phyloP scores from a whole-genome alignment of 1,140 invertebrate genomes.

The Akabosia matsudoensis region DNA sequence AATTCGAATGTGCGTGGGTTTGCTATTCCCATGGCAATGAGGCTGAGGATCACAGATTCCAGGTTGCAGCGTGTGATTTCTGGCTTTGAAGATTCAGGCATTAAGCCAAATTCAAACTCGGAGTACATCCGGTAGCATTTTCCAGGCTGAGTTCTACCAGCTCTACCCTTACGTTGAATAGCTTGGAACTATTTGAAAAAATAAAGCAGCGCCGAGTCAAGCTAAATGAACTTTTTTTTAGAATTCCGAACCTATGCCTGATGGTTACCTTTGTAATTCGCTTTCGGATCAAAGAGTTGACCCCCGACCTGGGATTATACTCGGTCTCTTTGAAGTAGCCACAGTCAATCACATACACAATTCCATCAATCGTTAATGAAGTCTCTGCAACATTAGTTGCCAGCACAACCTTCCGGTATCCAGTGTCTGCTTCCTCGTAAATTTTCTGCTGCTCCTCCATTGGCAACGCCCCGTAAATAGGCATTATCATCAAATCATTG shows the following conservation, averaged over 20 bases:
- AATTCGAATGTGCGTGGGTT: constrained; percentile 97
- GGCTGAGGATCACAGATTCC: constrained; percentile 88
- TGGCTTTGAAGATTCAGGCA: constrained; percentile 76
- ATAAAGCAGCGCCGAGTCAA: background rate
- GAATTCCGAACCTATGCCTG: background rate
- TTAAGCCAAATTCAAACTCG: constrained; percentile 51
- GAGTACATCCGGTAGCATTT: constrained; percentile 55
- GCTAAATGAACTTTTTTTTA: background rate
- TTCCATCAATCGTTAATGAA: constrained; percentile 92
- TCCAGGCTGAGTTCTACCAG: constrained; percentile 58
- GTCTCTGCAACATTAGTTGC: constrained; percentile 60
- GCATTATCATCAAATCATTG: background rate
- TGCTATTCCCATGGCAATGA: constrained; percentile 93
- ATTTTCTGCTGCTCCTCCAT: constrained; percentile 5
- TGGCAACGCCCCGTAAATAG: background rate
- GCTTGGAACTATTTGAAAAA: constrained; percentile 45
- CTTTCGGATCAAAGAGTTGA: background rate
- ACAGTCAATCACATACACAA: constrained; percentile 86
- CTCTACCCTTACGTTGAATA: constrained; percentile 53
- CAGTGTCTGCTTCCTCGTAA: background rate
- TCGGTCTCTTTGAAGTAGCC: constrained; percentile 10
- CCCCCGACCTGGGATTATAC: constrained; percentile 11
- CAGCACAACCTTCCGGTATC: background rate
- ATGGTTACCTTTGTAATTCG: constrained; percentile 8
- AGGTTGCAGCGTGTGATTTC: constrained; percentile 98